Evolutionary conservation across 2,113 vertebrate species (phyloP), one percentile per base, ranked within the genome.

Genomic region (Dasypus novemcinctus): DNA sequence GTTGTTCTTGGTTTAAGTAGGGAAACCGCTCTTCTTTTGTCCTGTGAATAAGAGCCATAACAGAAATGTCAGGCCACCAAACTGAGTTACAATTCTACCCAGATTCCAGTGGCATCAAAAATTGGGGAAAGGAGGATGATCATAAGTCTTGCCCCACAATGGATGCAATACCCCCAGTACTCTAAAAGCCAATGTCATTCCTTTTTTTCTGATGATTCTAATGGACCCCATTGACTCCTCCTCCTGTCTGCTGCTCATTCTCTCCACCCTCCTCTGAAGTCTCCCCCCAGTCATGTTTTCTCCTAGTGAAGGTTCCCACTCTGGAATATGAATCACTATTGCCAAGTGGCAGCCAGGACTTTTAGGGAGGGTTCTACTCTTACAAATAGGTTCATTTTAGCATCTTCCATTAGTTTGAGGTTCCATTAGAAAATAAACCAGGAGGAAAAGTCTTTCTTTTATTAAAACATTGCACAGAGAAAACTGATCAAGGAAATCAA

Each of bases 391-490:
- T 52, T 96, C 38, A 63, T 69, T 79, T 84, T 84, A 91, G 75
- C 78, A 93, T 87, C 21, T 71, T 69, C n/a, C 29, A 46, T 74
- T 93, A 91, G 41, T 71, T 23, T 83, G 82, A 93, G 49, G 49
- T 43, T 95, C 46, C 64, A 85, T 54, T 8, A 74, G 36, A 91
- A 49, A 61, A 93, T n/a, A 2, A 92, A 72, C n/a, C 54, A 76
- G 31, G 5, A 76, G 31, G 17, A 92, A 94, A 89, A 75, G 43
- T 59, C 31, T 66, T 93, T 69, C 66, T 69, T 90, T 93, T 91
- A 88, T 88, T 91, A 61, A 96, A 95, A 91, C 52, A 96, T 84
- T 96, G 46, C 38, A 76, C 25, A 31, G 21, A 91, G 64, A 64
- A 86, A 94, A 83, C 18, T 33, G 57, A 63, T 46, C 63, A 97